Percentiles rank a stretch among this genome's conserved stretches.
Evolutionary conservation across 2,888 invertebrate genomes (phyloP).

Genomic region (Antitype chi): DNA sequence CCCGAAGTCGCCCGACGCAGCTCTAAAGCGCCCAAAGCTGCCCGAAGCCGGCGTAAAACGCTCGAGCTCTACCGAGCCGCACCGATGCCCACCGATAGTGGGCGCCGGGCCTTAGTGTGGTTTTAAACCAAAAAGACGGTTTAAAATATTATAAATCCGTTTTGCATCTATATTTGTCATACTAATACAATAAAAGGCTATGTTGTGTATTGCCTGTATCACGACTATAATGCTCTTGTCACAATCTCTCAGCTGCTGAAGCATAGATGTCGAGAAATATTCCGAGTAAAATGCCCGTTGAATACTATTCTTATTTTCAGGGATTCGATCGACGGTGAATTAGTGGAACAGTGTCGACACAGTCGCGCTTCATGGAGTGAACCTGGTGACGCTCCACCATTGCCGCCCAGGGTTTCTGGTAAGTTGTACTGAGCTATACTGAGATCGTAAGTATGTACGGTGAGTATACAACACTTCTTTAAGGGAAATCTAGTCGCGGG

Average conservation of each 20-base stretch:
- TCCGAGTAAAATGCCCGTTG: not conserved
- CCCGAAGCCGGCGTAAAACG: too few species aligned
- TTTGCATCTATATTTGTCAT: too few species aligned
- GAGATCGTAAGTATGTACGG: not conserved
- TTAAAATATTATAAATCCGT: too few species aligned
- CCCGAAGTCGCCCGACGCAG: too few species aligned
- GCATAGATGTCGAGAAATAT: not conserved
- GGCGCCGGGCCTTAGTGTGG: too few species aligned
- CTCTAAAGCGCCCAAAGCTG: too few species aligned
- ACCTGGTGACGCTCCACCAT: constrained; percentile 93
- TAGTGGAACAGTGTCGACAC: constrained; percentile 90
- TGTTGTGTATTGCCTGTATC: too few species aligned
- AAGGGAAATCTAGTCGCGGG: too few species aligned
- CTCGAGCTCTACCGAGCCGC: too few species aligned
- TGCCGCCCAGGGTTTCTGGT: constrained; percentile 95
- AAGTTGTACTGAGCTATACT: constrained; percentile 44
- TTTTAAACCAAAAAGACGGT: too few species aligned
- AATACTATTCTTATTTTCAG: constrained; percentile 68
- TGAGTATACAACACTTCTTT: not conserved
- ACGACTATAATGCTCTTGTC: not conserved
- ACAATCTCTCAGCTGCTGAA: not conserved
- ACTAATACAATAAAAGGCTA: not conserved
- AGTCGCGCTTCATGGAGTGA: constrained; percentile 87
- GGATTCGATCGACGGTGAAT: constrained; percentile 87
- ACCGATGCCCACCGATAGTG: too few species aligned